A percentile compares a stretch with the other conserved stretches of the same genome.
phyloP scores from a whole-genome alignment of 1,140 invertebrate genomes.

The Scaptodrosophila lebanonensis region DNA sequence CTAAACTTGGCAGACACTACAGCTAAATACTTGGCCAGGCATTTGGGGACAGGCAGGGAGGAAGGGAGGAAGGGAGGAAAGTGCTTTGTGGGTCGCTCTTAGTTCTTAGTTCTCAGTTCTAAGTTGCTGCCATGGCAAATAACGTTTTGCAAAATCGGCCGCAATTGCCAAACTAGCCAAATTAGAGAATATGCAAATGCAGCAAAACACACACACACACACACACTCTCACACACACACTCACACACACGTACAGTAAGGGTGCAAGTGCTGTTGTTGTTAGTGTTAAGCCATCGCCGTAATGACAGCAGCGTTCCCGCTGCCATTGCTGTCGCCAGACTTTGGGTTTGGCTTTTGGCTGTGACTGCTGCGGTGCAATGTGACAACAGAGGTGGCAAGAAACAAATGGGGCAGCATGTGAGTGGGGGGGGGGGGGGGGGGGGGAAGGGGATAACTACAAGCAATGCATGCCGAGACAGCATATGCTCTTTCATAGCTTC shows the following conservation, averaged over 20 bases:
- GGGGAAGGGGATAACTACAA: slow-evolving; percentile 13
- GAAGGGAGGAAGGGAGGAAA: neutral
- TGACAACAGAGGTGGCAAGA: too few relatives aligned
- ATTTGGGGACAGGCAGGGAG: neutral
- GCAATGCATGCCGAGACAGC: too few relatives aligned
- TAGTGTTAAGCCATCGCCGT: too few relatives aligned
- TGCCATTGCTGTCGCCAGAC: too few relatives aligned
- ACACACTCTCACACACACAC: neutral
- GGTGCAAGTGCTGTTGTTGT: neutral
- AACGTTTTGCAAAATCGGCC: slow-evolving; percentile 73
- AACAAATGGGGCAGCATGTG: slow-evolving; percentile 9
- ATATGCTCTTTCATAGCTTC: too few relatives aligned
- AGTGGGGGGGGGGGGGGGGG: neutral
- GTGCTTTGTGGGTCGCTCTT: neutral
- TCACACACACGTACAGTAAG: neutral
- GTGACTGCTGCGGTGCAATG: too few relatives aligned
- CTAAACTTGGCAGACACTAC: slow-evolving; percentile 65
- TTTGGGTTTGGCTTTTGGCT: too few relatives aligned
- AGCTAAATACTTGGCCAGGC: slow-evolving; percentile 64
- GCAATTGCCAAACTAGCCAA: slow-evolving; percentile 74
- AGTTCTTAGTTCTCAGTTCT: too few relatives aligned
- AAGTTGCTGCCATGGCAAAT: slow-evolving; percentile 49
- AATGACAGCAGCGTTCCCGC: too few relatives aligned
- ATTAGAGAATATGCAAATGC: slow-evolving; percentile 72
- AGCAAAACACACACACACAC: slow-evolving; percentile 50